Evolutionary conservation across 92 coral and sea anemone species (phyloP).

Genomic region (Porites cylindrica): DNA sequence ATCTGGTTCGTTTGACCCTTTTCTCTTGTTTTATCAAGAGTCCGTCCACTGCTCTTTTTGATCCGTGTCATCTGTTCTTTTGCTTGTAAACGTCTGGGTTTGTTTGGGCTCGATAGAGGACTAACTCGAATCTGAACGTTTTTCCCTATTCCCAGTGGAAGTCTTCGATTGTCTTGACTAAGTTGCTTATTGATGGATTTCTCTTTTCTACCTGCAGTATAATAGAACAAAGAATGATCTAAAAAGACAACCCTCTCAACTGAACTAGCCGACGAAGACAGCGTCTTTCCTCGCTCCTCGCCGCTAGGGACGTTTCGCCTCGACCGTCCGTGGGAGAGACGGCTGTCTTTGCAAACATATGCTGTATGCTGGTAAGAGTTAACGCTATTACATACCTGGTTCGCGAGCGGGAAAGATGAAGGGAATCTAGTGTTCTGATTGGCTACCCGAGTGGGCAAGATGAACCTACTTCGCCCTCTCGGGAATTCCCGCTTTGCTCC

Average conservation of each 20-base stretch:
- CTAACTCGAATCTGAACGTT: too few relatives aligned
- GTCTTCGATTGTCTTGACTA: not conserved
- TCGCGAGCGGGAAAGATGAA: too few relatives aligned
- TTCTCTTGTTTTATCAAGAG: not conserved
- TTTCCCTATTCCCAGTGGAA: too few relatives aligned
- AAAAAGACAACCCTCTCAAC: not conserved
- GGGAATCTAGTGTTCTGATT: too few relatives aligned
- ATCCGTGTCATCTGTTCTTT: not conserved
- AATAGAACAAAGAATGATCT: conserved; percentile 8
- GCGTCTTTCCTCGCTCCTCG: not conserved
- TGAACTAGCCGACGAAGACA: not conserved
- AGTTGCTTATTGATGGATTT: not conserved
- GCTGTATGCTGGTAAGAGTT: too few relatives aligned
- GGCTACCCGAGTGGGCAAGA: too few relatives aligned
- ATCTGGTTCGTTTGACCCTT: not conserved
- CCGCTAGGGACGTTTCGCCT: too few relatives aligned
- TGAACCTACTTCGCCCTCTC: too few relatives aligned
- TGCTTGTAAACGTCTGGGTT: not conserved
- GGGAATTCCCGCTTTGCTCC: too few relatives aligned
- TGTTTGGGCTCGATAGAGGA: not conserved
- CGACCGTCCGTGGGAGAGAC: too few relatives aligned
- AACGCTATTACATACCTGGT: too few relatives aligned
- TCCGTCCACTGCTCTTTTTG: not conserved
- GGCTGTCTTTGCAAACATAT: too few relatives aligned
- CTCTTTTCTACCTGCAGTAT: conserved; percentile 15